Percentiles rank a stretch among this genome's conserved stretches.
Evolutionary conservation across 2,113 vertebrate genomes (phyloP).

Genomic region (Catharus minimus): DNA sequence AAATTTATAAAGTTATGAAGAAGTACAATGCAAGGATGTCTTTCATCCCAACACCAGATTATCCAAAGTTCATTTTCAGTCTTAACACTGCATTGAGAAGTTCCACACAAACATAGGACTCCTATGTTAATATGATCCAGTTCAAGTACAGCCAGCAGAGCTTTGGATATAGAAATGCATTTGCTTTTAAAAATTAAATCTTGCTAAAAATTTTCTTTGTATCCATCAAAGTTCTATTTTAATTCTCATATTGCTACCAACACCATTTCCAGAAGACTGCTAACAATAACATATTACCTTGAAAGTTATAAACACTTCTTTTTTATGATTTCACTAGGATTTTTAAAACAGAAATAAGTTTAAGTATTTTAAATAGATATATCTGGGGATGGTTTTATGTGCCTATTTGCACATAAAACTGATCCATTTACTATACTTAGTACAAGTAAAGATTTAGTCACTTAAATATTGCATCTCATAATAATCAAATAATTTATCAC

Average conservation of each 20-base stretch:
- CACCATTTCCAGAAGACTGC: neutral
- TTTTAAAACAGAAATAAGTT: neutral
- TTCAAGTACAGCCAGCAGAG: neutral
- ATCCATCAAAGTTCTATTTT: neutral
- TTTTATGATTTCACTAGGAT: neutral
- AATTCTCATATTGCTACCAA: neutral
- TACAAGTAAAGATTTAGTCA: neutral
- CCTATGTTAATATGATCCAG: neutral
- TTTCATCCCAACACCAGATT: neutral
- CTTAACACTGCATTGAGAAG: neutral
- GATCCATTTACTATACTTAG: neutral
- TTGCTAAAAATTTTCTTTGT: neutral
- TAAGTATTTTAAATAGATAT: neutral
- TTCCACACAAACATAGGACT: neutral
- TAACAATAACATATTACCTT: constrained; percentile 14
- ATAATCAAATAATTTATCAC: neutral
- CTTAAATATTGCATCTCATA: neutral
- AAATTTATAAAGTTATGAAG: neutral
- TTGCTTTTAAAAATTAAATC: neutral
- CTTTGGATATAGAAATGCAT: neutral
- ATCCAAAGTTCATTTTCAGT: neutral
- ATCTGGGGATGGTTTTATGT: neutral
- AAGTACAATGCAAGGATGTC: neutral
- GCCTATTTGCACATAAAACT: neutral
- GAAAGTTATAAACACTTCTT: neutral